phyloP scores from a whole-genome alignment of 2,797 vertebrate genomes.

The Manis pentadactyla region DNA sequence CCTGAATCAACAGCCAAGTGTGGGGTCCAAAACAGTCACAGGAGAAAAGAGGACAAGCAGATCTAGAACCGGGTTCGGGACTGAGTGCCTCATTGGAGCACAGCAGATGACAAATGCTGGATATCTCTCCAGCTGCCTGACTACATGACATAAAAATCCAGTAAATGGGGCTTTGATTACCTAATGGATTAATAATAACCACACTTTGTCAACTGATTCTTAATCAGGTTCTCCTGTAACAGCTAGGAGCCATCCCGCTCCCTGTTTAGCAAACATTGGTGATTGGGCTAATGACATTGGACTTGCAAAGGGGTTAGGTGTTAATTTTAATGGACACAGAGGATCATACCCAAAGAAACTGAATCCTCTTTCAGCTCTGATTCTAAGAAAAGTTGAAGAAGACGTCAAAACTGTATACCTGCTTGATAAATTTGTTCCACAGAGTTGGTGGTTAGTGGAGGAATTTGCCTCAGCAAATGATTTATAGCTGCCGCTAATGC shows the following conservation, averaged over 20 bases:
- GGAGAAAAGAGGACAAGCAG: neutral
- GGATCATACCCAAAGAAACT: neutral
- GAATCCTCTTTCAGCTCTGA: neutral
- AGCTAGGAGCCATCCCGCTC: neutral
- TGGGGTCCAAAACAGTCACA: neutral
- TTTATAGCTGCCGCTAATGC: neutral
- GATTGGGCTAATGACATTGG: neutral
- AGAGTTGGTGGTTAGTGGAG: neutral
- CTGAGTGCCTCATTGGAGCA: neutral
- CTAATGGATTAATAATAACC: neutral
- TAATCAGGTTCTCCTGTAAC: neutral
- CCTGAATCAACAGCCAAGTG: neutral
- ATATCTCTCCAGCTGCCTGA: neutral
- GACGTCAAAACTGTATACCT: neutral
- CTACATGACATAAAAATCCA: neutral
- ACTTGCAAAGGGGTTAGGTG: neutral
- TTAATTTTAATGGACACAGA: constrained; percentile 14
- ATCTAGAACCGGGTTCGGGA: neutral
- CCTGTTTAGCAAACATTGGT: neutral
- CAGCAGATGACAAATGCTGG: neutral
- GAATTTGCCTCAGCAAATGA: neutral
- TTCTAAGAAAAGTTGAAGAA: neutral
- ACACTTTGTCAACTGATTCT: neutral
- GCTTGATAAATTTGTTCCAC: neutral
- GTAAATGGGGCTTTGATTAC: neutral